Evolutionary conservation across 2,797 vertebrate species (phyloP).

Genomic region (Dicrostonyx torquatus): DNA sequence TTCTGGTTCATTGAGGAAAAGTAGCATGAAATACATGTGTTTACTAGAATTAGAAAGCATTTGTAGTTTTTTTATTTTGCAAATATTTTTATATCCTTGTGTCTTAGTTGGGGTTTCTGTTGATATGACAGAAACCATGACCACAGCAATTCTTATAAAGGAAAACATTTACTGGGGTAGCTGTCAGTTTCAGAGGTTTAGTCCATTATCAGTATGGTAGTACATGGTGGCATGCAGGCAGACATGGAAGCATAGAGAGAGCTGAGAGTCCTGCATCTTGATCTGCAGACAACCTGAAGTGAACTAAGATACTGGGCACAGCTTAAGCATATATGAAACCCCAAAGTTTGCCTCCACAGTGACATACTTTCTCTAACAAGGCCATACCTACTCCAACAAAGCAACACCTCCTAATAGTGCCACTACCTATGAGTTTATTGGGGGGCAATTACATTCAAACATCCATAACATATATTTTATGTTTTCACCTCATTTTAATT

Average conservation of each 20-base stretch:
- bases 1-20: background rate
- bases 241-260: background rate
- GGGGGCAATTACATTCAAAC: background rate
- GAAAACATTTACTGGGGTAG: background rate
- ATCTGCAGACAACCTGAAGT: background rate
- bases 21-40: background rate
- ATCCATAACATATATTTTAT: background rate
- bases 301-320: background rate
- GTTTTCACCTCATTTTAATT: background rate
- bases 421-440: background rate
- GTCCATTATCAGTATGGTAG: background rate
- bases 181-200: background rate
- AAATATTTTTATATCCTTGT: background rate
- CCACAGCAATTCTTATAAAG: background rate
- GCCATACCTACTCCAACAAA: background rate
- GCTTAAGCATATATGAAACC: background rate
- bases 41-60: background rate
- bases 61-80: conserved; percentile 18
- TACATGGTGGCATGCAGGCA: background rate
- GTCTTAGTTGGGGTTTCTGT: background rate
- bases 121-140: background rate
- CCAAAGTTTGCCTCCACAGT: background rate
- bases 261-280: background rate
- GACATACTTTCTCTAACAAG: background rate
- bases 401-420: background rate